A percentile compares a stretch with the other conserved stretches of the same genome.
phyloP scores from a whole-genome alignment of 2,113 vertebrate species.

The Dromaius novaehollandiae region DNA sequence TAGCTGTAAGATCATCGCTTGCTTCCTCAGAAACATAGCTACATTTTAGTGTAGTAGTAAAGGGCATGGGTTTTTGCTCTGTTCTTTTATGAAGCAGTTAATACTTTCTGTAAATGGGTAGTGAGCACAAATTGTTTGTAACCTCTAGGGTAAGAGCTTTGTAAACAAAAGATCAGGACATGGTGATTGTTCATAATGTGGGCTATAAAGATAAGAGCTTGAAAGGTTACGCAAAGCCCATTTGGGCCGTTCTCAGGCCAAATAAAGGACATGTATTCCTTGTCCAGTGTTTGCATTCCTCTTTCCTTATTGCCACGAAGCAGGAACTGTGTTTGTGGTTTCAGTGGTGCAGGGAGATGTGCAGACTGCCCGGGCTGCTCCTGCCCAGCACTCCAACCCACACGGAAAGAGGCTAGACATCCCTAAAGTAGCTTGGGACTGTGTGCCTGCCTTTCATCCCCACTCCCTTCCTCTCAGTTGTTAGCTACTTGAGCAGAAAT shows the following conservation, averaged over 20 bases:
- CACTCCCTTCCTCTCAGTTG: neutral
- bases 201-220: constrained; percentile 42
- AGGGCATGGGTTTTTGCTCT: neutral
- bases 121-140: neutral
- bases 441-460: neutral
- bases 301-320: neutral
- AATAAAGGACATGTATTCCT: neutral
- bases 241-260: neutral
- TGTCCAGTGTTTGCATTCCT: neutral
- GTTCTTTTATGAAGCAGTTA: neutral
- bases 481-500: neutral
- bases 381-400: neutral
- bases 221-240: neutral
- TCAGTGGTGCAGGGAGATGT: neutral
- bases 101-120: neutral
- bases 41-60: neutral
- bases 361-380: neutral
- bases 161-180: neutral
- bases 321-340: neutral
- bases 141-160: neutral
- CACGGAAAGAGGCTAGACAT: neutral
- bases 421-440: neutral
- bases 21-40: neutral
- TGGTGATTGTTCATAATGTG: neutral
- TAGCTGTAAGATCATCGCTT: neutral